Evolutionary conservation across 2,113 vertebrate species (phyloP), one percentile per base, ranked within the genome.

Genomic region (Donacobius atricapilla): DNA sequence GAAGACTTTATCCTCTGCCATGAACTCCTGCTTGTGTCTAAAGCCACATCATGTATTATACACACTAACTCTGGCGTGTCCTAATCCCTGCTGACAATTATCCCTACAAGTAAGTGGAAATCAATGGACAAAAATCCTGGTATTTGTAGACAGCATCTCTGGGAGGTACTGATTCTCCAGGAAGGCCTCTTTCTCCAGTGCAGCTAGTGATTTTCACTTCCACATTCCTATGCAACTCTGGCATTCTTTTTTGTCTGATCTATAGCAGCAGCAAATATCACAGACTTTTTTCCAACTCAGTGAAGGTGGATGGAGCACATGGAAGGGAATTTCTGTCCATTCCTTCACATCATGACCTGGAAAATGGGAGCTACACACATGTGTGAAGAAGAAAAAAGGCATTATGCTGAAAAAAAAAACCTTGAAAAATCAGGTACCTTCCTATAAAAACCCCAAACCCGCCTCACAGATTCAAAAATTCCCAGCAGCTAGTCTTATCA

Each of bases 11-110:
- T 21, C 9, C 33, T 63, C 39, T 51, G 63, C 25, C 27, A 10
- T 4, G 2, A 39, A 10, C 7, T 33, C 45, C 50, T 80, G 25
- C 45, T 54, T 2, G 1, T 23, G 37, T 33, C 70, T 81, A 31
- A 37, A 77, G 58, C 24, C 20, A 33, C 0, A 0, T 23, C 13
- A 8, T 22, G 4, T 35, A 4, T 27, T 66, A 16, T 4, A 15
- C 5, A 5, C 9, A 28, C 27, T 31, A 18, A 30, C 39, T 35
- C 69, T 35, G 17, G 44, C 21, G 17, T 33, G 4, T 19, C 35
- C 24, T 31, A 15, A 21, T 63, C 39, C 10, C 21, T 54, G 30
- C 18, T 51, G 18, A 40, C 7, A 47, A 7, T 19, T 30, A 4
- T 11, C 21, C 21, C 30, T 10, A 31, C 11, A 30, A 68, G 28